Percentiles rank a stretch among this genome's conserved stretches.
Conservation (phyloP, 2,888 invertebrate species). For the Catocala fraxini region DNA sequence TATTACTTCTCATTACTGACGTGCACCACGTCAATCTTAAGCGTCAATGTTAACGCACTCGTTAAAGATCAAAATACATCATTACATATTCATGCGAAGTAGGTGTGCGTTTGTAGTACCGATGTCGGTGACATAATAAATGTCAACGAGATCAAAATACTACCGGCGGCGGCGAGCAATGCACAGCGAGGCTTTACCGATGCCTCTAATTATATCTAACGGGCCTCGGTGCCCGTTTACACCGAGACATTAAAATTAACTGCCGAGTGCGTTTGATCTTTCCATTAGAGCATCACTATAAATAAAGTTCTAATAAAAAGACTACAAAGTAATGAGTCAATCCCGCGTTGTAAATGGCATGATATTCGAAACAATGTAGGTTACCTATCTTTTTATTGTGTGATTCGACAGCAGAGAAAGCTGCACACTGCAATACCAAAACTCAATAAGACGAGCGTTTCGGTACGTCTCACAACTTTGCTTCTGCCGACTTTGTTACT, state of each 20-base stretch:
- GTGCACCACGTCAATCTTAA: conserved; percentile 23
- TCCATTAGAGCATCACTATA: conserved; percentile 84
- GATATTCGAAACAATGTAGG: conserved; percentile 66
- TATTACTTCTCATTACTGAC: conserved; percentile 32
- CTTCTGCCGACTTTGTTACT: conserved; percentile 47
- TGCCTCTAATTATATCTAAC: conserved; percentile 85
- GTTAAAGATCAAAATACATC: conserved; percentile 46
- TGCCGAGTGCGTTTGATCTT: conserved; percentile 84
- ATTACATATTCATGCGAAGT: conserved; percentile 44
- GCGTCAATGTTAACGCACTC: conserved; percentile 47
- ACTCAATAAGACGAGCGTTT: conserved; percentile 54
- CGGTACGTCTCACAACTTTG: conserved; percentile 47
- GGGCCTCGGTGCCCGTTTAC: conserved; percentile 74
- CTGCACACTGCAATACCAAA: conserved; percentile 43
- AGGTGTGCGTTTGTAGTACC: conserved; percentile 43
- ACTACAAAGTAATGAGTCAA: conserved; percentile 76
- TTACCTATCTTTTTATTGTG: conserved; percentile 45
- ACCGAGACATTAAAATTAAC: conserved; percentile 87
- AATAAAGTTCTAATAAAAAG: conserved; percentile 79
- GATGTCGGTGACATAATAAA: conserved; percentile 77
- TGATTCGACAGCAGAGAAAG: conserved; percentile 35
- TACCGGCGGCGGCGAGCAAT: conserved; percentile 59
- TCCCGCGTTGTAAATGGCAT: conserved; percentile 58
- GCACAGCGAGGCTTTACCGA: conserved; percentile 72
- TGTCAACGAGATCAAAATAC: conserved; percentile 80